These are phyloP conservation scores for Scaptomyza polygonia DNA, from an alignment of 2,888 invertebrate species.

Conservation along the genomic window DNA sequence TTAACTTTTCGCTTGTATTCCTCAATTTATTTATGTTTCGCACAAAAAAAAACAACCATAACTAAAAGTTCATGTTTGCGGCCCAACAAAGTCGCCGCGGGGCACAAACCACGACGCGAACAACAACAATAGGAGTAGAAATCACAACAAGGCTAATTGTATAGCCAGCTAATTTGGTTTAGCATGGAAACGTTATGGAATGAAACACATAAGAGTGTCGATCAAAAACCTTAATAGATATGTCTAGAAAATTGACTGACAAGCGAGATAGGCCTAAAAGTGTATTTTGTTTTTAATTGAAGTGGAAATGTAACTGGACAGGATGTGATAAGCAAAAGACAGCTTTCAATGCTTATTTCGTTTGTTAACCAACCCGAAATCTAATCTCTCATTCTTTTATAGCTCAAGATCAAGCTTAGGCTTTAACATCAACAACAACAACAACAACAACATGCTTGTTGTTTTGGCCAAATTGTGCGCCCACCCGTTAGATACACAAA, in stretches of 20 bases:
- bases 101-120: slow-evolving; percentile 31
- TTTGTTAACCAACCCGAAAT: slow-evolving; percentile 23
- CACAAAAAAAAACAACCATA: slow-evolving; percentile 26
- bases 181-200: slow-evolving; percentile 47
- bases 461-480: slow-evolving; percentile 65
- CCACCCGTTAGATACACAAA: slow-evolving; percentile 44
- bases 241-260: slow-evolving; percentile 8
- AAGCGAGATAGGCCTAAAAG: not conserved
- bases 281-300: not conserved
- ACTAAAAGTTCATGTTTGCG: slow-evolving; percentile 69
- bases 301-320: not conserved
- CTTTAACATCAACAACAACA: too few species aligned
- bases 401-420: slow-evolving; percentile 57
- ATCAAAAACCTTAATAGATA: slow-evolving; percentile 1
- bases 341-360: not conserved
- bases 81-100: slow-evolving; percentile 33
- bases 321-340: slow-evolving; percentile 15
- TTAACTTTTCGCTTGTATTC: slow-evolving; percentile 2
- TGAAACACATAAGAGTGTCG: slow-evolving; percentile 45
- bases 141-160: slow-evolving; percentile 35
- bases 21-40: slow-evolving; percentile 19
- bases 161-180: slow-evolving; percentile 9
- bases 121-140: slow-evolving; percentile 16
- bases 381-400: slow-evolving; percentile 22
- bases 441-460: slow-evolving; percentile 22